A percentile compares a stretch with the other conserved stretches of the same genome.
phyloP scores from a whole-genome alignment of 2,888 invertebrate genomes.

The Periphyllus acericola region DNA sequence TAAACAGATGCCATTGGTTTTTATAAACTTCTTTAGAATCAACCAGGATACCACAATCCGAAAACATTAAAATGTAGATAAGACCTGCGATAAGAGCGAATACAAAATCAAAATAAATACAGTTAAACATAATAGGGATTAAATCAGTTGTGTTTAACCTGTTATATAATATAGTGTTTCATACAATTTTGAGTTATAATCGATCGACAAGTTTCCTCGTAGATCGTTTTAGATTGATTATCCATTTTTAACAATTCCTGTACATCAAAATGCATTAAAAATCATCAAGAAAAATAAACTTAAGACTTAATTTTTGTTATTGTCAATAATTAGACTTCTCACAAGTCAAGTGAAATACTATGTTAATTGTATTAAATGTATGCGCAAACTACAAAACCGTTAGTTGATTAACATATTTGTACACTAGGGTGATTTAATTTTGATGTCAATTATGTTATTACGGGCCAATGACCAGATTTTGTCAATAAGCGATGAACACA shows the following conservation, averaged over 20 bases:
- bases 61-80: neutral
- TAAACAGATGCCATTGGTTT: neutral
- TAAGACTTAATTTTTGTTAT: too few relatives aligned
- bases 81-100: neutral
- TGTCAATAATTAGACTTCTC: neutral
- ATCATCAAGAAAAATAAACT: neutral
- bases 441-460: too few relatives aligned
- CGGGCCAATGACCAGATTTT: too few relatives aligned
- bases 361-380: too few relatives aligned
- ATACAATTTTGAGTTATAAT: neutral
- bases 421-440: too few relatives aligned
- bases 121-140: neutral
- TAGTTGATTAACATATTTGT: too few relatives aligned
- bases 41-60: neutral
- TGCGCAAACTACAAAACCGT: too few relatives aligned
- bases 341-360: neutral
- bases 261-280: constrained; percentile 11
- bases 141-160: neutral
- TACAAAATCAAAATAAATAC: neutral
- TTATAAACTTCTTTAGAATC: neutral
- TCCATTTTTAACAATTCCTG: neutral
- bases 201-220: neutral
- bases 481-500: too few relatives aligned
- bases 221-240: neutral
- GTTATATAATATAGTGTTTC: neutral